Conservation (phyloP, 2,797 vertebrate species). For the Oreochromis grahami region DNA sequence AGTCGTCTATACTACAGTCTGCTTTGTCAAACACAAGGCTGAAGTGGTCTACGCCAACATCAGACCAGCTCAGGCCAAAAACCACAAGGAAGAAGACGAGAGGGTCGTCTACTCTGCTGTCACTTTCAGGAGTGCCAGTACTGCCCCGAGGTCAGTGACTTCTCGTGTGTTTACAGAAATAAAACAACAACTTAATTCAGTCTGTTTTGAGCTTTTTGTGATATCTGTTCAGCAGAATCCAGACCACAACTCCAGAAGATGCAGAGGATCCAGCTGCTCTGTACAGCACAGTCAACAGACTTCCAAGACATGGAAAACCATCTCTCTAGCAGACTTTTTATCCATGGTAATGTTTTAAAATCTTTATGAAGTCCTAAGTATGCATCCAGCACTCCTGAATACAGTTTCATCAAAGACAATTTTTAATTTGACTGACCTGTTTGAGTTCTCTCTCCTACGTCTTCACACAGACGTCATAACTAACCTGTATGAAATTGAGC, state of each 20-base stretch:
- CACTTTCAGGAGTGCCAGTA: neutral
- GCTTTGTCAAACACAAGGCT: neutral
- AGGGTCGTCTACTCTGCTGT: neutral
- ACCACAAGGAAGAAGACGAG: neutral
- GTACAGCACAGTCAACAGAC: neutral
- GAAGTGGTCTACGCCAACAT: fast-evolving
- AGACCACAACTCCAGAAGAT: neutral
- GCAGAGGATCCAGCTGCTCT: neutral
- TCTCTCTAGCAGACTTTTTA: neutral
- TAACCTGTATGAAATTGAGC: neutral
- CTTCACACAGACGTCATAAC: neutral
- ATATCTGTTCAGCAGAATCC: neutral
- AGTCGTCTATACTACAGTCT: neutral
- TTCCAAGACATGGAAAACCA: neutral
- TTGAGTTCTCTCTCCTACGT: neutral
- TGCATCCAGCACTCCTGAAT: neutral
- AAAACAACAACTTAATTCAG: neutral
- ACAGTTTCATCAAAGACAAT: neutral
- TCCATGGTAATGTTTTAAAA: neutral
- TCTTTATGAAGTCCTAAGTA: neutral
- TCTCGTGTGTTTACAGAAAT: neutral
- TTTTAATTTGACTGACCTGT: neutral
- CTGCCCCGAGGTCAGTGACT: neutral
- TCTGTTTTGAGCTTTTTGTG: neutral
- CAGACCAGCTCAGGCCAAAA: neutral